phyloP scores from a whole-genome alignment of 2,797 vertebrate species.

The Hybognathus amarus region DNA sequence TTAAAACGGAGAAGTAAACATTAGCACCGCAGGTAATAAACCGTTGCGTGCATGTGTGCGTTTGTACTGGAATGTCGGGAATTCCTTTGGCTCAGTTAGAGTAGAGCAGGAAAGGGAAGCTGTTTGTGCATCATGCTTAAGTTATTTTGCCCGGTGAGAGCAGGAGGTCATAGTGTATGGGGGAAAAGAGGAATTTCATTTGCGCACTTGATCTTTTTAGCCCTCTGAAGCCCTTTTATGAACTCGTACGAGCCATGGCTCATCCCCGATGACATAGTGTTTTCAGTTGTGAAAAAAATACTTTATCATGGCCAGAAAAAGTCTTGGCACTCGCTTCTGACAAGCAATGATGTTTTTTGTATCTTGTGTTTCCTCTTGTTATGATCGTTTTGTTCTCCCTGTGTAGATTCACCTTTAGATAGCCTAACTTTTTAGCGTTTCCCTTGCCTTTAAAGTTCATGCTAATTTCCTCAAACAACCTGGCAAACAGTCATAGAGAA shows the following conservation, averaged over 20 bases:
- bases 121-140: constrained; percentile 64
- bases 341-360: constrained; percentile 7
- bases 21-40: constrained; percentile 52
- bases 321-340: constrained; percentile 21
- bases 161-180: constrained; percentile 72
- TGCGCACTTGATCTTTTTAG: constrained; percentile 63
- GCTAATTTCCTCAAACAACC: neutral
- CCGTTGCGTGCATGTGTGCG: constrained; percentile 27
- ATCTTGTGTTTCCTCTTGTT: constrained; percentile 13
- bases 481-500: neutral
- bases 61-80: constrained; percentile 55
- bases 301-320: neutral
- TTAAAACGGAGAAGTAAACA: constrained; percentile 34
- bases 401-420: constrained; percentile 32
- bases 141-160: constrained; percentile 81
- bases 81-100: constrained; percentile 67
- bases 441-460: neutral
- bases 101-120: constrained; percentile 77
- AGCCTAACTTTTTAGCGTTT: constrained; percentile 14
- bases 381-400: constrained; percentile 1
- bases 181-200: constrained; percentile 73
- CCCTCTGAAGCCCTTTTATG: constrained; percentile 62
- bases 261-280: constrained; percentile 24
- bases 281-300: constrained; percentile 29
- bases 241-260: constrained; percentile 32